Base-by-base conservation (phyloP, 2,888 invertebrate species). In the Sarcophaga variegata region DNA sequence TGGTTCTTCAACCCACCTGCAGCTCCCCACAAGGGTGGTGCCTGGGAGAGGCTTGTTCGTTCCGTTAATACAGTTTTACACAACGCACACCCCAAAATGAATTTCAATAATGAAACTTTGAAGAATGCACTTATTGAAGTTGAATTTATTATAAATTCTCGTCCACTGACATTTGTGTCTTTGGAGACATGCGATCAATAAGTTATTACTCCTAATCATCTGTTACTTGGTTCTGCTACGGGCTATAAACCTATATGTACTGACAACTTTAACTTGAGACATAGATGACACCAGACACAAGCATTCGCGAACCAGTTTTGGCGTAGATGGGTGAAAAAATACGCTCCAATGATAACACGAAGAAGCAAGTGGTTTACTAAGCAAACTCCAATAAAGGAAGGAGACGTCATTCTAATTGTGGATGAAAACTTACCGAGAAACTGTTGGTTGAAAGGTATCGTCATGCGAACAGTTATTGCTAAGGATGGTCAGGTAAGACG, bases 21-120 rank as follows among this genome's bases (percentile, higher is more conserved):
- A n/a, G 87, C 88, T 11, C 86, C 88, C 6, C 71, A 88, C 20
- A 87, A 88, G 85, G 87, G 81, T 12, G 81, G 88, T 4, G 67
- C 81, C 45, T 88, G 54, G 82, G 86, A 81, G 74, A 76, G 80
- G 54, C n/a, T 81, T 4, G 70, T 78, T 17, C 66, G 67, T 2
- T 83, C 86, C 11, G 82, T 89, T 10, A 88, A 88, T 54, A 83
- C 60, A 4, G 76, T 81, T 3, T 45, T 88, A 14, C 37, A 66
- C 27, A 54, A 14, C 3, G 45, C 60, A 12, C 47, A 80, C 14
- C 64, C 81, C 22, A 62, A 63, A 11, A 62, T 27, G 12, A 81
- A 85, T 27, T 88, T 85, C 72, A 88, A 70, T 49, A 88, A 88
- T n/a, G 85, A 88, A n/a, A 85, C 54, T 10, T 66, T 88, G 22